Conservation (phyloP, 2,888 invertebrate species). For the Melanostoma mellinum region DNA sequence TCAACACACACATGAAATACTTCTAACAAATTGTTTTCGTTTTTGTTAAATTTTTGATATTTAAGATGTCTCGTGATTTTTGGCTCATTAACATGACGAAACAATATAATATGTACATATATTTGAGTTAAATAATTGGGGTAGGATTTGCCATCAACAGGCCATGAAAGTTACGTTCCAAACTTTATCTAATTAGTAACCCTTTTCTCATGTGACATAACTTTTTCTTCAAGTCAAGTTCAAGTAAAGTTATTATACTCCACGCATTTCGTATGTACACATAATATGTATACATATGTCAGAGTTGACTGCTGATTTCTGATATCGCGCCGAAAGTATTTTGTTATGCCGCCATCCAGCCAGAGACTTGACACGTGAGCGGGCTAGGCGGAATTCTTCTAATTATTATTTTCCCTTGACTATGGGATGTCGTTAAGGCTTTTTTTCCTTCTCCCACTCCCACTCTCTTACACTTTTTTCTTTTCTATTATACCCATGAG, state of each 20-base stretch:
- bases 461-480: neutral
- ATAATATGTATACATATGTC: too few species aligned
- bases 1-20: neutral
- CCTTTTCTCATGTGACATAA: neutral
- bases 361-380: too few species aligned
- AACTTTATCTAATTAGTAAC: slow-evolving; percentile 26
- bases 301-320: neutral
- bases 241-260: slow-evolving; percentile 20
- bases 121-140: neutral
- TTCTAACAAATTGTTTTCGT: slow-evolving; percentile 22
- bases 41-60: slow-evolving; percentile 19
- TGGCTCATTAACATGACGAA: neutral
- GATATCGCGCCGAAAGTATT: neutral
- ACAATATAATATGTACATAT: neutral
- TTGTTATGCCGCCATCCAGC: neutral
- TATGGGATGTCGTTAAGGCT: slow-evolving; percentile 1
- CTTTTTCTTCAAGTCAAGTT: neutral
- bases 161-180: slow-evolving; percentile 6
- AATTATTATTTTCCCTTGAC: slow-evolving; percentile 23
- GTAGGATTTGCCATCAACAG: neutral
- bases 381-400: neutral
- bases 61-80: slow-evolving; percentile 12
- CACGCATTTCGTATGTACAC: too few species aligned
- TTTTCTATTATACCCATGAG: too few species aligned
- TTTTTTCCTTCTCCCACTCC: neutral